Base-by-base conservation (phyloP, 2,797 vertebrate genomes). In the Allobates femoralis region DNA sequence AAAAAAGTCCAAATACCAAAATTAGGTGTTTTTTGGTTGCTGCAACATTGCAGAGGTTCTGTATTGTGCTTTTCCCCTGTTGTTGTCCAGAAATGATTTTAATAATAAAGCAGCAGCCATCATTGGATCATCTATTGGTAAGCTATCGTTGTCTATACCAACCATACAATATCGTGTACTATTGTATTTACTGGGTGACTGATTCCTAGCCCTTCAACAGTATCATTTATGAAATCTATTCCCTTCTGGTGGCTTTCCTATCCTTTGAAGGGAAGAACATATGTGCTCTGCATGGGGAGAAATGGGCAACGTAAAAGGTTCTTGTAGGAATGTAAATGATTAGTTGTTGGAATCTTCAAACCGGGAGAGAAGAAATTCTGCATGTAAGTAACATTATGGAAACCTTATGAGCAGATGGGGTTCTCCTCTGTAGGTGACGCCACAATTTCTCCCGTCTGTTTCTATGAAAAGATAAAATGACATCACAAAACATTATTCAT, bases 331-430 rank as follows among this genome's bases (percentile, higher is more conserved):
- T 74, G 64, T 84, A 69, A 84, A 84, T 73, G 86, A 87, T 84
- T 87, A 81, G 81, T 74, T 80, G 86, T 67, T 79, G 76, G 80
- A 75, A 84, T 81, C 64, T 87, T 84, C 79, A n/a, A 37, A 56
- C 66, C 81, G 74, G 21, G 23, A 75, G 81, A 75, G 62, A 66
- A 77, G 56, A 62, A 60, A 87, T 74, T 87, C 66, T 87, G 56
- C 81, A 79, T 79, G 53, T 58, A 76, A 75, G 56, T 81, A 86
- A 77, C 62, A 56, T 81, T 84, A 87, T 87, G 60, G 81, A 87
- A 87, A 87, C 86, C 86, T 74, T 69, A 87, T 80, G 86, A 80
- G 50, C 30, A 87, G 46, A 60, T 58, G 60, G 18, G 75, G 81
- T 74, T 79, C 62, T 55, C 53, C 56, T 74, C 76, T 80, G 37